Percentiles rank a stretch among this genome's conserved stretches.
These are phyloP conservation scores for Pempheris klunzingeri DNA, from an alignment of 2,797 vertebrate genomes.

Conservation along the genomic window DNA sequence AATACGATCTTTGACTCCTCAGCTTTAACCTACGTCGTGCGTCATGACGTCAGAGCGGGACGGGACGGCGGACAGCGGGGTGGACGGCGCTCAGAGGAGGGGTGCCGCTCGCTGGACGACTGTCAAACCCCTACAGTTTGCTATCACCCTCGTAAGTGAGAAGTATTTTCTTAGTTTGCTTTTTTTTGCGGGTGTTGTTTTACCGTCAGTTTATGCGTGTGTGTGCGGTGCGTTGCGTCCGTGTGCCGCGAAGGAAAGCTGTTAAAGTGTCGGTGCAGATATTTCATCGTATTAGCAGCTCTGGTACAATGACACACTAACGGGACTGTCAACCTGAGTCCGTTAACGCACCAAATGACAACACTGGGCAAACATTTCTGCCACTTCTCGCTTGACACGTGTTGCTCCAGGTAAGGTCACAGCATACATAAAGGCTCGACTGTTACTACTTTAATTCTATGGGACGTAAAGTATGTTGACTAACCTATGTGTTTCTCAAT, in stretches of 20 bases:
- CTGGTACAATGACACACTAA: conserved; percentile 62
- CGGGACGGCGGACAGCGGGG: conserved; percentile 38
- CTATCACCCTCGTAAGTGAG: conserved; percentile 75
- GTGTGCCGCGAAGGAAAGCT: not conserved
- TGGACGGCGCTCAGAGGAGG: conserved; percentile 46
- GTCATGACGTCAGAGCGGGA: conserved; percentile 66
- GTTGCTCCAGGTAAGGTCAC: not conserved
- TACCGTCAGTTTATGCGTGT: not conserved
- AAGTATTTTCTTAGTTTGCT: conserved; percentile 17
- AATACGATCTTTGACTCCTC: conserved; percentile 35
- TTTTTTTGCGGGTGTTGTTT: not conserved
- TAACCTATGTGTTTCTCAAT: conserved; percentile 2
- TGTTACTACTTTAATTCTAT: not conserved
- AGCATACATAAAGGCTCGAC: not conserved
- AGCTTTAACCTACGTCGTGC: conserved; percentile 41
- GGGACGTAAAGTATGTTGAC: not conserved
- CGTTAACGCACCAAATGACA: conserved; percentile 37
- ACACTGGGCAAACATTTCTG: conserved; percentile 1
- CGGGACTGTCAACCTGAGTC: conserved; percentile 74
- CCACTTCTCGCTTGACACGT: not conserved
- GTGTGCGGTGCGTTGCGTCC: not conserved
- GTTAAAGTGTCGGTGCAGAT: conserved; percentile 32
- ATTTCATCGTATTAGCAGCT: conserved; percentile 52
- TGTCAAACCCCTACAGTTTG: conserved; percentile 64
- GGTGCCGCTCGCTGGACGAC: conserved; percentile 37